Conservation (phyloP, 2,888 invertebrate genomes). For the Caenorhabditis auriculariae region DNA sequence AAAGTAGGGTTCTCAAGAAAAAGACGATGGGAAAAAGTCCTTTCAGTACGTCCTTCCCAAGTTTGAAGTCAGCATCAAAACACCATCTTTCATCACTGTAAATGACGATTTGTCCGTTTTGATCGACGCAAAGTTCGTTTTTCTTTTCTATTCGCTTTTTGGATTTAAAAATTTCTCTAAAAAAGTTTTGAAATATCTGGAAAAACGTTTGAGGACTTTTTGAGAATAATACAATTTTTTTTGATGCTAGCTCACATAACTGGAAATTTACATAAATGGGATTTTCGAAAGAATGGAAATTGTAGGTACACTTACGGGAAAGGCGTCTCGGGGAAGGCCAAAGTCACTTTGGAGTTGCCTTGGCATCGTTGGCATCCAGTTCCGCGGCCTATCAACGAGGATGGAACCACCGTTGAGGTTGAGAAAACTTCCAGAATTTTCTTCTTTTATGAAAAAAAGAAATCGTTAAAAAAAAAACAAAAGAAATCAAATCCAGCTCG, state of each 20-base stretch:
- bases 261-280: not conserved
- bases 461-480: no score
- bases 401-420: constrained; percentile 25
- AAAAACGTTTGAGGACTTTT: not conserved
- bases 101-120: constrained; percentile 79
- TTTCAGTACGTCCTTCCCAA: constrained; percentile 77
- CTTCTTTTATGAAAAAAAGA: not conserved
- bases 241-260: not conserved
- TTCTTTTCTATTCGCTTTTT: not conserved
- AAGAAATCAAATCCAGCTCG: no score
- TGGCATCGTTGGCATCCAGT: constrained; percentile 52
- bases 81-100: constrained; percentile 80
- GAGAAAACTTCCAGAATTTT: not conserved
- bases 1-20: constrained; percentile 72
- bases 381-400: constrained; percentile 29
- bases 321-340: constrained; percentile 70
- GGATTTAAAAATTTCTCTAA: not conserved
- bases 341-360: constrained; percentile 55
- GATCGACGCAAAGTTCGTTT: constrained; percentile 78
- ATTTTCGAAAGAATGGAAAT: not conserved
- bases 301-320: constrained; percentile 72
- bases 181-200: no score
- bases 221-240: no score
- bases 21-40: not conserved
- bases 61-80: constrained; percentile 82